Evolutionary conservation across 2,113 vertebrate species (phyloP).

Genomic region (Tonatia bakeri): DNA sequence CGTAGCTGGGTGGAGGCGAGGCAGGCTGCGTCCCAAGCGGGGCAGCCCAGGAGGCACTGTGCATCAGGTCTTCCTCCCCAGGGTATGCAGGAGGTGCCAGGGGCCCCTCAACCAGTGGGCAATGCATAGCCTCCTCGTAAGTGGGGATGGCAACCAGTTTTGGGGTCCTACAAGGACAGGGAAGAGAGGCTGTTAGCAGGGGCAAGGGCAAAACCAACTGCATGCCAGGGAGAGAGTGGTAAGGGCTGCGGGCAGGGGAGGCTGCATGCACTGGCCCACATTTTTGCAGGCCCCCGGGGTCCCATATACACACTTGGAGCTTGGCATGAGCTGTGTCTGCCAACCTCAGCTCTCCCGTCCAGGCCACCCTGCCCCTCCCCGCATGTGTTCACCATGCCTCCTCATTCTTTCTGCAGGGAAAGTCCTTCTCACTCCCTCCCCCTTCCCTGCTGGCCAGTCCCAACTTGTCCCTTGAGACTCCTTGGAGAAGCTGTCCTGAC

Average conservation of each 20-base stretch:
- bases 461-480: no score
- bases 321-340: background rate
- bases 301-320: background rate
- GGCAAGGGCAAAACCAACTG: fast-evolving
- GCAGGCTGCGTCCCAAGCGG: slow-evolving; percentile 42
- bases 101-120: slow-evolving; percentile 61
- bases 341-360: background rate
- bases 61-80: background rate
- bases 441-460: no score
- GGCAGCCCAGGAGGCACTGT: slow-evolving; percentile 58
- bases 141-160: slow-evolving; percentile 67
- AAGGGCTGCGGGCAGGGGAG: background rate
- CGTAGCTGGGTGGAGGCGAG: slow-evolving; percentile 76
- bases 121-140: slow-evolving; percentile 76
- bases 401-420: no score
- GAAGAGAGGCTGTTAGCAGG: background rate
- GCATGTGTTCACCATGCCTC: no score
- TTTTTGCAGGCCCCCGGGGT: fast-evolving
- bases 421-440: background rate
- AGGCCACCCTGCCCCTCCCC: background rate
- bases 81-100: slow-evolving; percentile 4
- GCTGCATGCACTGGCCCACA: no score
- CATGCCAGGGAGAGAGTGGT: background rate
- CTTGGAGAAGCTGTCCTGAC: background rate
- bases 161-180: slow-evolving; percentile 43